A percentile compares a stretch with the other conserved stretches of the same genome.
phyloP scores from a whole-genome alignment of 2,797 vertebrate species.

The Carapus acus region DNA sequence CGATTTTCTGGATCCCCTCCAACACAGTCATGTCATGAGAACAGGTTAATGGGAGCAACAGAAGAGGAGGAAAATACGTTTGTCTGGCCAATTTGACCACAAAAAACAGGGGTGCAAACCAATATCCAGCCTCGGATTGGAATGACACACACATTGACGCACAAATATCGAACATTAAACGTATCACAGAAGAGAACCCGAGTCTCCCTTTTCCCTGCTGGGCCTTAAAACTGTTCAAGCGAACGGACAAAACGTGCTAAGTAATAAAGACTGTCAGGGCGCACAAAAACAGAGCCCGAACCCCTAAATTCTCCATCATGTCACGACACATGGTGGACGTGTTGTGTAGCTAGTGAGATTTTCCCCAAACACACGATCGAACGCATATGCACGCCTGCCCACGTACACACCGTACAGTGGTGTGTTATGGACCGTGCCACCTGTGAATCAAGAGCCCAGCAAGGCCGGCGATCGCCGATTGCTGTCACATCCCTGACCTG shows the following conservation, averaged over 20 bases:
- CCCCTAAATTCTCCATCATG: background rate
- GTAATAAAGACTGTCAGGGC: conserved; percentile 22
- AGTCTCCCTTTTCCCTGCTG: background rate
- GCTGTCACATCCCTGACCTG: too few species aligned
- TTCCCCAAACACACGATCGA: background rate
- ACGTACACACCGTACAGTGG: background rate
- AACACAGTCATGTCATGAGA: background rate
- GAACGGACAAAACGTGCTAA: conserved; percentile 28
- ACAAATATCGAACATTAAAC: background rate
- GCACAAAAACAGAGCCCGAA: conserved; percentile 46
- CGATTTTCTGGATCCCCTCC: background rate
- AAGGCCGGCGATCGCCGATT: conserved; percentile 36
- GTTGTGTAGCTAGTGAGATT: conserved; percentile 8
- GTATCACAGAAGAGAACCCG: background rate
- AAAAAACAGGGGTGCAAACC: background rate
- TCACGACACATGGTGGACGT: background rate
- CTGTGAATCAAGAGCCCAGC: conserved; percentile 45
- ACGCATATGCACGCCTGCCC: too few species aligned
- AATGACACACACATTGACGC: background rate
- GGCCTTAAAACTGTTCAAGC: conserved; percentile 6
- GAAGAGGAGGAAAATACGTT: background rate
- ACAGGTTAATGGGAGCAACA: background rate
- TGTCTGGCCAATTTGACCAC: conserved; percentile 2
- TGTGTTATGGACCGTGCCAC: conserved; percentile 40
- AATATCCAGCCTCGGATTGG: background rate